Conservation (phyloP, 2,888 invertebrate genomes). For the Odontothrips loti region DNA sequence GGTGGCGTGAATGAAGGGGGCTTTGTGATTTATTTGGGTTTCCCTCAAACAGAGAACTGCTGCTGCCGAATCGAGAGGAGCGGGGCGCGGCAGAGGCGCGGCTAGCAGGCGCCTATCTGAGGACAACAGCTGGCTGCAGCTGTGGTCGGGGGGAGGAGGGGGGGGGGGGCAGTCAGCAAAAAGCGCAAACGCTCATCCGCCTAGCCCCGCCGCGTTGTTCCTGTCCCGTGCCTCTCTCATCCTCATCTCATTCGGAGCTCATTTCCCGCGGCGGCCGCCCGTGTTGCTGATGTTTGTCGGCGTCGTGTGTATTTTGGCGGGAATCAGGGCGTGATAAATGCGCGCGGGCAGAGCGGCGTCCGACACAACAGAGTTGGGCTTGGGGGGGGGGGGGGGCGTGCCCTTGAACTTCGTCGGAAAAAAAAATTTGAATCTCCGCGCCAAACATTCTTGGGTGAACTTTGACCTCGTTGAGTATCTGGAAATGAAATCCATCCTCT, state of each 20-base stretch:
- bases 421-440: too few relatives aligned
- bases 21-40: constrained; percentile 11
- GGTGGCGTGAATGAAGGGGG: background rate
- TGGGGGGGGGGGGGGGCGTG: too few relatives aligned
- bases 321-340: background rate
- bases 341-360: too few relatives aligned
- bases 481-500: too few relatives aligned
- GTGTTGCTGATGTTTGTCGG: background rate
- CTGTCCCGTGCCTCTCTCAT: background rate
- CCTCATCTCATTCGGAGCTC: background rate
- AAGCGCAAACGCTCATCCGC: too few relatives aligned
- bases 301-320: background rate
- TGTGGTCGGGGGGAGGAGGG: background rate
- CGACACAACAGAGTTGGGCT: too few relatives aligned
- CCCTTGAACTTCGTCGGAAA: too few relatives aligned
- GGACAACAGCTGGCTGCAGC: constrained; percentile 3
- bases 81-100: background rate
- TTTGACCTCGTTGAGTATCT: too few relatives aligned
- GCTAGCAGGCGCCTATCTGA: background rate
- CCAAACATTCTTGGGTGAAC: too few relatives aligned
- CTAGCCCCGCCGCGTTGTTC: background rate
- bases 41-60: background rate
- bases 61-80: too few relatives aligned
- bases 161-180: background rate
- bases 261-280: background rate